Evolutionary conservation across 2,113 vertebrate species (phyloP), one percentile per base, ranked within the genome.

Genomic region (Ceyx cyanopectus): DNA sequence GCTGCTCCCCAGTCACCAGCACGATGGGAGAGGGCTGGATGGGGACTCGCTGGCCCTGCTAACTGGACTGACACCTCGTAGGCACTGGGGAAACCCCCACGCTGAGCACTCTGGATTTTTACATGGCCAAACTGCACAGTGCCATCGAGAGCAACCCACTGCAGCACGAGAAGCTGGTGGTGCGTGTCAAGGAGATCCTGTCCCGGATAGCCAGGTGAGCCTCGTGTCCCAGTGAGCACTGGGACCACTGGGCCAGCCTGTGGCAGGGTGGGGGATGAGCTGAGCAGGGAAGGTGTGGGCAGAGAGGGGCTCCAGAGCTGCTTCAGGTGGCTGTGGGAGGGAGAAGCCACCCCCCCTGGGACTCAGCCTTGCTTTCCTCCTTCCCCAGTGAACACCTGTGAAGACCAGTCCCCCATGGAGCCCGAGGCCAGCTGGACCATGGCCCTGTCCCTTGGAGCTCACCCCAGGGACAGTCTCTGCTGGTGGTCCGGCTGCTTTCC

Each of bases 61-160:
- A 4, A 95, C 41, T 8, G 34, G 21, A 40, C 57, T 68, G 43
- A 34, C 6, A 4, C 51, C 51, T 32, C 17, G 0, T 75, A 99
- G 99, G 99, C 57, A 99, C 99, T 0, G 99, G 99, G 17, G 99
- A 99, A 90, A 99, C 98, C 1, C 98, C 99, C 4, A 99, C 99
- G 0, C 96, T 99, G 76, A 98, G 98, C 73, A 99, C 99, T 17
- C 97, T 99, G 91, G 99, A 99, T 92, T 98, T 99, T 21, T 99
- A 99, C 93, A 98, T 99, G 98, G 99, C 98, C 54, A 98, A 98
- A 87, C 97, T 99, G 84, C 99, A 98, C 92, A 98, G 98, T 5
- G 97, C 98, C 69, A 98, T 99, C 0, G 99, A 99, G 95, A 98
- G 98, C 77, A 99, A 99, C 95, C 99, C 99, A 1, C 96, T 98